Base-by-base conservation (phyloP, 2,797 vertebrate genomes). In the Pygocentrus nattereri region DNA sequence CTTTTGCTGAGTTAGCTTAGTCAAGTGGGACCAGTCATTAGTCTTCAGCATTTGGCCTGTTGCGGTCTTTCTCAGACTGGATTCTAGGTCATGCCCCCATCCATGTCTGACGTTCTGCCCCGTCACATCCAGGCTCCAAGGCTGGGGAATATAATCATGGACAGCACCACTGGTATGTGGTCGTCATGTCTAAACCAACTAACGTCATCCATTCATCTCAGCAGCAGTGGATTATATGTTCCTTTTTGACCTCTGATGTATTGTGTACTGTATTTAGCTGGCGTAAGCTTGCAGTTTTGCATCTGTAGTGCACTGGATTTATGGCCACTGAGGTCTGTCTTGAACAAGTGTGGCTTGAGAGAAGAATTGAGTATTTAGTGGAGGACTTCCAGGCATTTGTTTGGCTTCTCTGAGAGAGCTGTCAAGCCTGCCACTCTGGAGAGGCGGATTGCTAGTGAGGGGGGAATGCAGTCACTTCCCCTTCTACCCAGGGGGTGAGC, bases 311-410 rank as follows among this genome's bases (percentile, higher is more conserved):
- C 74, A 80, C 82, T 68, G 76, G 23, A 61, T 76, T 80, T 56
- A 82, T 64, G 50, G 75, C 30, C 73, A n/a, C 23, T 82, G 81
- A 86, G 84, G 81, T 87, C 78, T 87, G 78, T 19, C 74, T 69
- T 67, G 79, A 87, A 83, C 76, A 81, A 86, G 78, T 81, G 77
- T 80, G 83, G 79, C 61, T 34, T 30, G 70, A 44, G 75, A 67
- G 74, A 80, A 56, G 78, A 88, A 78, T 67, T 73, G 78, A 78
- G 34, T 64, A 52, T 74, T 73, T 82, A 50, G 38, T 78, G 70
- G 83, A 72, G 83, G 76, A 67, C 74, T 83, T 82, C 68, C 78
- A 85, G 78, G 76, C 76, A 83, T 76, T 78, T 83, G 79, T 76
- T 82, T 74, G 81, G 75, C 80, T 86, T 74, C 65, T 61, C 70